These are phyloP conservation scores for Megathymus violae DNA, from an alignment of 1,140 invertebrate species.

Conservation along the genomic window DNA sequence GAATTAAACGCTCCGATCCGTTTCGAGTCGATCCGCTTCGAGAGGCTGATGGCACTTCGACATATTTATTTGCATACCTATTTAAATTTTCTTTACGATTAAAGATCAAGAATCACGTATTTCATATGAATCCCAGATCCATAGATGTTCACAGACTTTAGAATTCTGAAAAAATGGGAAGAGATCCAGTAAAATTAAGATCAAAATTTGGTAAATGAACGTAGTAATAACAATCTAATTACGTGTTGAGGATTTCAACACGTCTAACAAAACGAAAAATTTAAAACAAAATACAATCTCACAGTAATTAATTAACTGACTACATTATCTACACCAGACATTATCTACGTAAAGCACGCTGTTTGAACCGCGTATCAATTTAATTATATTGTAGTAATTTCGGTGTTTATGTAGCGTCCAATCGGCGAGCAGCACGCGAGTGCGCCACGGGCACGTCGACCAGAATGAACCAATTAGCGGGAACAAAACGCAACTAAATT, in stretches of 20 bases:
- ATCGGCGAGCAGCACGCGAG: conserved; percentile 19
- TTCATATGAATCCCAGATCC: no score
- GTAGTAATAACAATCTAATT: no score
- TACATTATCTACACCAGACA: no score
- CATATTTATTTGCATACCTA: conserved; percentile 23
- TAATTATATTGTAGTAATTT: conserved; percentile 32
- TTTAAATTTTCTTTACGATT: no score
- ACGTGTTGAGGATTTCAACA: no score
- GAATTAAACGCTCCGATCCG: conserved; percentile 15
- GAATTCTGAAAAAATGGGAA: no score
- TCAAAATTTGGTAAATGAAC: no score
- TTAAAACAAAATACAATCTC: not conserved
- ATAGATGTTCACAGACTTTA: no score
- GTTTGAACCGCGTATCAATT: conserved; percentile 25
- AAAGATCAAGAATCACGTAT: no score
- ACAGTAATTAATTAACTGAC: not conserved
- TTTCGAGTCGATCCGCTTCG: not conserved
- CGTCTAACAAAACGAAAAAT: no score
- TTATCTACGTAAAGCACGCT: conserved; percentile 1
- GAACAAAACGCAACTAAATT: conserved; percentile 76
- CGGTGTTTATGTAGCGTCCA: conserved; percentile 23
- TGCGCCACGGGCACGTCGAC: conserved; percentile 54
- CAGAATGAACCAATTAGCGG: conserved; percentile 79
- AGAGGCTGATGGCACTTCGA: conserved; percentile 2
- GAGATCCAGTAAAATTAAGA: no score